Percentiles rank a stretch among this genome's conserved stretches.
phyloP scores from a whole-genome alignment of 1,140 invertebrate genomes.

The Drosophila ironensis region DNA sequence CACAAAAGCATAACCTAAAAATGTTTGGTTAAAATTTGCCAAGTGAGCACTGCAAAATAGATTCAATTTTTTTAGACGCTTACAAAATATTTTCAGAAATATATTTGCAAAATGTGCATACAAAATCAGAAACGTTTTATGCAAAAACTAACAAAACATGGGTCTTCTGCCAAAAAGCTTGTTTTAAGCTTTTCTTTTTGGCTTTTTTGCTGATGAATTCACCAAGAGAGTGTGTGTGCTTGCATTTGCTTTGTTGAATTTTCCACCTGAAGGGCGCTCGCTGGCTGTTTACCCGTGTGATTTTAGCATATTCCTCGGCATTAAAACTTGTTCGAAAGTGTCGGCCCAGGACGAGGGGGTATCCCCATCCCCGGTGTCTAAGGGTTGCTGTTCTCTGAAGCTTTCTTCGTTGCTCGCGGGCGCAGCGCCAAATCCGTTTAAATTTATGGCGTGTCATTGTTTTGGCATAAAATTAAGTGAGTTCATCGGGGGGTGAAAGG shows the following conservation, averaged over 20 bases:
- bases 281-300: background rate
- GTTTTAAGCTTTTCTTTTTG: no score
- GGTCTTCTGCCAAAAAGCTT: no score
- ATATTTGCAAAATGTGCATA: no score
- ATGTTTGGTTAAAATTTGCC: no score
- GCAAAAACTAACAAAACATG: no score
- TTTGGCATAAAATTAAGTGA: constrained; percentile 80
- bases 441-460: constrained; percentile 79
- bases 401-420: constrained; percentile 48
- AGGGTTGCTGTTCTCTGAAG: constrained; percentile 30
- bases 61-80: no score
- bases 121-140: no score
- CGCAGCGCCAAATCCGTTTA: constrained; percentile 71
- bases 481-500: constrained; percentile 27
- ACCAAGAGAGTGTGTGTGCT: background rate
- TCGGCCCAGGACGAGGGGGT: no score
- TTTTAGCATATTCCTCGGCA: constrained; percentile 29
- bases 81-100: no score
- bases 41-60: no score
- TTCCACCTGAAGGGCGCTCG: background rate
- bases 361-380: background rate
- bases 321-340: constrained; percentile 13
- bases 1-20: no score
- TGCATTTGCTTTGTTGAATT: background rate
- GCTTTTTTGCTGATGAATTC: background rate